These are phyloP conservation scores for Yoshiicerus persimilis DNA, from an alignment of 1,140 invertebrate species.

Conservation along the genomic window DNA sequence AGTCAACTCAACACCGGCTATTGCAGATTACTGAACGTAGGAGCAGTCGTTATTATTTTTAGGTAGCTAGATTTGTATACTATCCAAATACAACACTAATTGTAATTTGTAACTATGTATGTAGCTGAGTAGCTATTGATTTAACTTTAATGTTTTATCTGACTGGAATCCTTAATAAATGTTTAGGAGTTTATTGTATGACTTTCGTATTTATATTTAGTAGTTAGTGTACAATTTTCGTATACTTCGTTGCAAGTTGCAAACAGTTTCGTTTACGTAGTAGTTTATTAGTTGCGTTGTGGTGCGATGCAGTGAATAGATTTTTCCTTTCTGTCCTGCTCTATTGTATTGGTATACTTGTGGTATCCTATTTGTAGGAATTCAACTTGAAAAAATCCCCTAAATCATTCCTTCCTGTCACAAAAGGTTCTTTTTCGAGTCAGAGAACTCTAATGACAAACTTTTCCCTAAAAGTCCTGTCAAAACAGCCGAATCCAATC, in stretches of 20 bases:
- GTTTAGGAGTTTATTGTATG: background rate
- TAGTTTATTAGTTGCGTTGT: background rate
- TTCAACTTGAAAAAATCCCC: background rate
- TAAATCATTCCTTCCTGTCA: conserved; percentile 19
- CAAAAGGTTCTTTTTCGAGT: background rate
- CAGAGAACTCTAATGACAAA: conserved; percentile 9
- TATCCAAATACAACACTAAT: background rate
- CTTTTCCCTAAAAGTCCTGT: background rate
- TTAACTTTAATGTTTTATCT: conserved; percentile 16
- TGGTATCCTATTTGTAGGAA: background rate
- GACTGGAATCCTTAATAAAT: conserved; percentile 32
- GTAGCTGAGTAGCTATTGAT: background rate
- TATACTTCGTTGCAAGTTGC: conserved; percentile 43
- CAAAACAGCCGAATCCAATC: background rate
- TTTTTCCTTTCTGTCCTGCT: background rate
- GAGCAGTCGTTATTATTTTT: background rate
- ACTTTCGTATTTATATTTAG: background rate
- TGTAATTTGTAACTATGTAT: conserved; percentile 2
- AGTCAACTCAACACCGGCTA: background rate
- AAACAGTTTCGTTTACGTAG: conserved; percentile 15
- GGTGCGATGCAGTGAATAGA: background rate
- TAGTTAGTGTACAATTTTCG: conserved; percentile 30
- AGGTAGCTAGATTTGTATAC: background rate
- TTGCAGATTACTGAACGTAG: background rate
- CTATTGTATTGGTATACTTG: background rate